Evolutionary conservation across 2,888 invertebrate genomes (phyloP).

Genomic region (Ypsolopha scabrella): DNA sequence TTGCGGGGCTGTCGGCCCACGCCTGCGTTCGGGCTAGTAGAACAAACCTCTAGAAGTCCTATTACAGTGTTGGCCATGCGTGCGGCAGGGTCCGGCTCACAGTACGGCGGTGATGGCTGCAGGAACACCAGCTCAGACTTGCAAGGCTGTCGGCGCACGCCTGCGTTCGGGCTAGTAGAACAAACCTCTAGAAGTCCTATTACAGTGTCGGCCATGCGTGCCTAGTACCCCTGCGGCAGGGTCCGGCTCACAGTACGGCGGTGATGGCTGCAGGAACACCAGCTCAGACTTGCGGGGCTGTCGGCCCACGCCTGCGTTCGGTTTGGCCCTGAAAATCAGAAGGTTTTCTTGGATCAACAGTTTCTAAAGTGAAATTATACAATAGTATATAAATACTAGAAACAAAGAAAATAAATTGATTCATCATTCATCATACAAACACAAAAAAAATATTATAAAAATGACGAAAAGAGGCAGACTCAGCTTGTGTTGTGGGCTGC

Average conservation of each 20-base stretch:
- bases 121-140: constrained; percentile 88
- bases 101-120: constrained; percentile 89
- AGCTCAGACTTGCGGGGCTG: constrained; percentile 83
- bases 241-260: constrained; percentile 90
- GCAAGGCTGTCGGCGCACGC: constrained; percentile 73
- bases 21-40: too few species aligned
- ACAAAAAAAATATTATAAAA: too few species aligned
- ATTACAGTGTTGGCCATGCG: constrained; percentile 82
- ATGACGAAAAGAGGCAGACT: too few species aligned
- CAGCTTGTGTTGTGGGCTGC: too few species aligned
- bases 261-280: constrained; percentile 86
- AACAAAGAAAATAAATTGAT: too few species aligned
- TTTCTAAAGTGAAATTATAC: too few species aligned
- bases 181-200: constrained; percentile 80
- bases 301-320: constrained; percentile 27
- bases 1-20: constrained; percentile 70
- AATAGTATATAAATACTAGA: too few species aligned
- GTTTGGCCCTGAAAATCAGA: constrained; percentile 18
- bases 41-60: constrained; percentile 74
- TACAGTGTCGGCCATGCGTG: constrained; percentile 80
- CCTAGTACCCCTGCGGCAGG: too few species aligned
- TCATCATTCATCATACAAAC: too few species aligned
- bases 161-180: too few species aligned
- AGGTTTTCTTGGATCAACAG: too few species aligned
- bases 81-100: constrained; percentile 81